A percentile compares a stretch with the other conserved stretches of the same genome.
Conservation (phyloP, 1,140 invertebrate genomes). For the Bombus polaris region DNA sequence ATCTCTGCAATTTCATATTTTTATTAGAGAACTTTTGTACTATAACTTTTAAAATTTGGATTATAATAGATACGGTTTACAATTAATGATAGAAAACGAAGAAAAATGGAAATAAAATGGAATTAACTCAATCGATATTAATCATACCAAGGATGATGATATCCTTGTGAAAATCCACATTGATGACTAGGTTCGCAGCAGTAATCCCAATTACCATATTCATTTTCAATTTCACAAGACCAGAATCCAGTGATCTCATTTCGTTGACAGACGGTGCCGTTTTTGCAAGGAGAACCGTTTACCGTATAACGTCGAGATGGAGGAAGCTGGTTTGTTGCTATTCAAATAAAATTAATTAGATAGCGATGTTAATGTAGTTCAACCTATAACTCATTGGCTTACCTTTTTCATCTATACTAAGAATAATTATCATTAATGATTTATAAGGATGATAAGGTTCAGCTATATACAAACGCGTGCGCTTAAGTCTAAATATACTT, state of each 20-base stretch:
- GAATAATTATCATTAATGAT: no score
- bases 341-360: conserved; percentile 44
- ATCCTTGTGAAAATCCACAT: conserved; percentile 91
- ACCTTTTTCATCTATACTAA: no score
- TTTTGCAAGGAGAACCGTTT: conserved; percentile 89
- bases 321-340: conserved; percentile 64
- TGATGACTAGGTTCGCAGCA: conserved; percentile 90
- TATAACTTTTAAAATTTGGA: no score
- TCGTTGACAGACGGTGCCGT: conserved; percentile 87
- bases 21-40: no score
- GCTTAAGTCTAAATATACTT: no score
- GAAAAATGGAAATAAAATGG: background rate
- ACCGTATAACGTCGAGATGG: conserved; percentile 90
- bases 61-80: no score
- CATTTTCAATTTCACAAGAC: conserved; percentile 89
- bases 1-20: no score
- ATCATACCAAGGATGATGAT: conserved; percentile 88
- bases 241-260: conserved; percentile 90
- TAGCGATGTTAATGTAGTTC: no score
- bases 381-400: no score
- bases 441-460: no score
- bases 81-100: background rate
- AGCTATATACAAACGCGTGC: no score
- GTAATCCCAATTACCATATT: conserved; percentile 89
- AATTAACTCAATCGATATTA: background rate